phyloP scores from a whole-genome alignment of 2,113 vertebrate genomes.

The Crocuta crocuta region DNA sequence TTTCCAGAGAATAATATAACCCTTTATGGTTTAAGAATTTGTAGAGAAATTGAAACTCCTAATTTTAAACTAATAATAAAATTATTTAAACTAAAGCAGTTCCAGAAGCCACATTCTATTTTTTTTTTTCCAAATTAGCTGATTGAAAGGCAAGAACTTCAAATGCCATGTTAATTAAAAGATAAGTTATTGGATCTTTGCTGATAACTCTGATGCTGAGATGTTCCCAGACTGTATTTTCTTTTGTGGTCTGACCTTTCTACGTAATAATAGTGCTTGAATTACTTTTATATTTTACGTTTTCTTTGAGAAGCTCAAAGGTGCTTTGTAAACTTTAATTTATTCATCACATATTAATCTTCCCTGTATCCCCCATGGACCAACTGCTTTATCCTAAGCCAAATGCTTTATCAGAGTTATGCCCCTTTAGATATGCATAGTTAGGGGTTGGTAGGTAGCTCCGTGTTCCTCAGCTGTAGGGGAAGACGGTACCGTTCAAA shows the following conservation, averaged over 20 bases:
- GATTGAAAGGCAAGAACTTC: slow-evolving; percentile 42
- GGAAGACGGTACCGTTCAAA: slow-evolving; percentile 1
- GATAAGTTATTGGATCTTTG: slow-evolving; percentile 49
- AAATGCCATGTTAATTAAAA: slow-evolving; percentile 73
- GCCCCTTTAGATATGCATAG: background rate
- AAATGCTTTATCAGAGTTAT: slow-evolving; percentile 4
- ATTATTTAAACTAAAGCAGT: slow-evolving; percentile 70
- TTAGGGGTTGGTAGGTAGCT: background rate
- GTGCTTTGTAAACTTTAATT: slow-evolving; percentile 61
- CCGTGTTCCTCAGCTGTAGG: background rate
- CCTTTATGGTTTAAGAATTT: slow-evolving; percentile 29
- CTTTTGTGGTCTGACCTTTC: slow-evolving; percentile 44
- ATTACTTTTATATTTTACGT: slow-evolving; percentile 57
- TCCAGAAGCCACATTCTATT: slow-evolving; percentile 50
- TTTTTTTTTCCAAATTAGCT: slow-evolving; percentile 14
- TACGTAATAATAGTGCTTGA: slow-evolving; percentile 27
- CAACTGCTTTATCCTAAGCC: background rate
- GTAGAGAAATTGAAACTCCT: slow-evolving; percentile 51
- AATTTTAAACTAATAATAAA: slow-evolving; percentile 67
- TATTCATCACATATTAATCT: slow-evolving; percentile 60
- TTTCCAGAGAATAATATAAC: background rate
- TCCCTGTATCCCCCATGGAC: background rate
- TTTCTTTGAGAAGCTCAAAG: slow-evolving; percentile 55
- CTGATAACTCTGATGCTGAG: background rate
- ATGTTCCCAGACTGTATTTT: slow-evolving; percentile 40